These are phyloP conservation scores for Drosophila anomelani DNA, from an alignment of 2,888 invertebrate species.

Conservation along the genomic window DNA sequence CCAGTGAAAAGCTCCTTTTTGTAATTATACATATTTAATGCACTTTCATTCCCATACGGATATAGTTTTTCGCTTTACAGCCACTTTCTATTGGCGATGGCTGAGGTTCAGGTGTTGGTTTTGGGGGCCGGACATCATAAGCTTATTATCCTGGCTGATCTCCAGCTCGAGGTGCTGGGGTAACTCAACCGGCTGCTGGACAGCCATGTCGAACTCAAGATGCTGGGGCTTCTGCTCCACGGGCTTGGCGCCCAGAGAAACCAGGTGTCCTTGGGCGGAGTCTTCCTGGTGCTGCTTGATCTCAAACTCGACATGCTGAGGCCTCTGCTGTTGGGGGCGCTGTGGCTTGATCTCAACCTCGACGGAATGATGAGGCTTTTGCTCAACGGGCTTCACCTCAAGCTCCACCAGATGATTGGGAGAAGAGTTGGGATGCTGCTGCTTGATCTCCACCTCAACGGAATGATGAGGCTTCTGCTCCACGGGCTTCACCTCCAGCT, in stretches of 20 bases:
- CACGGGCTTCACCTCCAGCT: not conserved
- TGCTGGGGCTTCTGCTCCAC: constrained; percentile 1
- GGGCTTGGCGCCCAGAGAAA: not conserved
- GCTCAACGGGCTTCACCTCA: not conserved
- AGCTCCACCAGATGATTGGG: constrained; percentile 4
- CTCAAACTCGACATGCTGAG: constrained; percentile 29
- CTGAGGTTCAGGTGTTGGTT: constrained; percentile 10
- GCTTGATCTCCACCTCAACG: constrained; percentile 17
- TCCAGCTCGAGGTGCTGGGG: constrained; percentile 23
- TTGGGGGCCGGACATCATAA: not conserved
- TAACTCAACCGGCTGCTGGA: not conserved
- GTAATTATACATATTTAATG: constrained; percentile 46
- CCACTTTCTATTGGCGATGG: constrained; percentile 18
- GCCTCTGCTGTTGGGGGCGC: constrained; percentile 13
- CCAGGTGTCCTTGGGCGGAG: constrained; percentile 21
- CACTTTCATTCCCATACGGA: constrained; percentile 23
- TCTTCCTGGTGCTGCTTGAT: constrained; percentile 16
- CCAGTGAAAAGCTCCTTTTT: constrained; percentile 22
- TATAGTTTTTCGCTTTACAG: not conserved
- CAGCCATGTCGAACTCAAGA: constrained; percentile 5
- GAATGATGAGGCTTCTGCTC: constrained; percentile 10
- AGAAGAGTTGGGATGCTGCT: constrained; percentile 8
- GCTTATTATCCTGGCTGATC: constrained; percentile 5
- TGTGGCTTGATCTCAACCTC: constrained; percentile 7
- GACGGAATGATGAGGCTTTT: not conserved